phyloP scores from a whole-genome alignment of 2,113 vertebrate genomes.

The zebrafish (Danio rerio) region DNA sequence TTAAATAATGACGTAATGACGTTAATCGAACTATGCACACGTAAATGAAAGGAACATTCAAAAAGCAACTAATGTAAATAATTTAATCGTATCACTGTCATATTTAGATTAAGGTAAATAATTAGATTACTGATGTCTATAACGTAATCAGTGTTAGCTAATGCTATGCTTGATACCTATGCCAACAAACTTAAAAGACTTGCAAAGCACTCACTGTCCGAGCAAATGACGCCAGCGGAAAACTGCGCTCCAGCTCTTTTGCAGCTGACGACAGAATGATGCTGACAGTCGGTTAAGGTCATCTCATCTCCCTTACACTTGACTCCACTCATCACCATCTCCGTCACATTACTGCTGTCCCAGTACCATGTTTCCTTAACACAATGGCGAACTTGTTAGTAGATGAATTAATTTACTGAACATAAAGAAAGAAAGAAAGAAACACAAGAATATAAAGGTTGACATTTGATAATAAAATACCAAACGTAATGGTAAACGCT shows the following conservation, averaged over 20 bases:
- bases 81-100: too few species aligned
- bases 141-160: too few species aligned
- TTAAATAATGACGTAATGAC: too few species aligned
- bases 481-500: neutral
- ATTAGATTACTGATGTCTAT: too few species aligned
- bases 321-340: conserved; percentile 93
- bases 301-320: conserved; percentile 88
- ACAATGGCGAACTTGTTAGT: neutral
- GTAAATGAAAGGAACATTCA: too few species aligned
- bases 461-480: neutral
- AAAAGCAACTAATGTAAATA: too few species aligned
- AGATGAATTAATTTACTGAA: neutral
- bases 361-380: conserved; percentile 98
- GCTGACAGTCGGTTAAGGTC: conserved; percentile 88
- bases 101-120: too few species aligned
- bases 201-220: conserved; percentile 87
- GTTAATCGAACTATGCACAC: too few species aligned
- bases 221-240: conserved; percentile 93
- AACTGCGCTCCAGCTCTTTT: conserved; percentile 84
- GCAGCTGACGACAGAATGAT: conserved; percentile 84
- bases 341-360: conserved; percentile 89
- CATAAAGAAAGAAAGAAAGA: neutral
- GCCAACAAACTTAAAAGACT: neutral
- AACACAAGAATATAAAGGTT: neutral
- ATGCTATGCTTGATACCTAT: neutral